A percentile compares a stretch with the other conserved stretches of the same genome.
These are phyloP conservation scores for Montipora foliosa DNA, from an alignment of 64 coral and sea anemone species.

Conservation along the genomic window DNA sequence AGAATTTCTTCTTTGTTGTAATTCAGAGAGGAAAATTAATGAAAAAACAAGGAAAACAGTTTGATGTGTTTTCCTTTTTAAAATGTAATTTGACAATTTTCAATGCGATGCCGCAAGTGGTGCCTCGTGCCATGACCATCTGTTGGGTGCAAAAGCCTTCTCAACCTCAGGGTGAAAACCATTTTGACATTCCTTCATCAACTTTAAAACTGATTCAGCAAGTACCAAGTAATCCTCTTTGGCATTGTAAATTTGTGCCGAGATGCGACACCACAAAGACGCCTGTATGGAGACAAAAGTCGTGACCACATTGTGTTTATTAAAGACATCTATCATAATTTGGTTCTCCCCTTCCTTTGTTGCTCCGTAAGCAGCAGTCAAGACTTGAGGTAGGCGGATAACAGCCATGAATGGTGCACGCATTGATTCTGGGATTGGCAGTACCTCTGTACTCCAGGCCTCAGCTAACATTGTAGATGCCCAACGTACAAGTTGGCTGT, in stretches of 20 bases:
- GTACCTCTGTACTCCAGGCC: constrained; percentile 80
- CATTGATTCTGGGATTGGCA: constrained; percentile 75
- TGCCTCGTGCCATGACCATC: constrained; percentile 42
- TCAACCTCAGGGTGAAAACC: constrained; percentile 51
- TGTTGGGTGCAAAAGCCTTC: constrained; percentile 24
- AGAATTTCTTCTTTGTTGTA: too few relatives aligned
- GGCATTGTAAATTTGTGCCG: constrained; percentile 77
- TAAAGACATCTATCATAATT: constrained; percentile 58
- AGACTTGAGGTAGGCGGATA: constrained; percentile 69
- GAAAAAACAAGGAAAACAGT: too few relatives aligned
- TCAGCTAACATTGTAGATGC: constrained; percentile 79
- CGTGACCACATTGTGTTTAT: constrained; percentile 63
- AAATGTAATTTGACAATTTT: too few relatives aligned
- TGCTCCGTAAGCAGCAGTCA: constrained; percentile 70
- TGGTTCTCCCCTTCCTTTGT: constrained; percentile 1
- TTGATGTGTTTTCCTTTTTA: too few relatives aligned
- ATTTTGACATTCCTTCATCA: constrained; percentile 36
- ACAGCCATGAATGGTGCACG: constrained; percentile 84
- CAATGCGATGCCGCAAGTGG: not conserved
- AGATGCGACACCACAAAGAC: constrained; percentile 88
- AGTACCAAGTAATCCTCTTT: constrained; percentile 75
- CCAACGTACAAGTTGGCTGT: constrained; percentile 71
- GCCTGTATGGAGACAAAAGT: constrained; percentile 72
- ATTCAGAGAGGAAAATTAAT: too few relatives aligned
- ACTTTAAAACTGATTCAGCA: constrained; percentile 41